These are phyloP conservation scores for Paedocypris sp. DNA, from an alignment of 2,113 vertebrate species.

Conservation along the genomic window DNA sequence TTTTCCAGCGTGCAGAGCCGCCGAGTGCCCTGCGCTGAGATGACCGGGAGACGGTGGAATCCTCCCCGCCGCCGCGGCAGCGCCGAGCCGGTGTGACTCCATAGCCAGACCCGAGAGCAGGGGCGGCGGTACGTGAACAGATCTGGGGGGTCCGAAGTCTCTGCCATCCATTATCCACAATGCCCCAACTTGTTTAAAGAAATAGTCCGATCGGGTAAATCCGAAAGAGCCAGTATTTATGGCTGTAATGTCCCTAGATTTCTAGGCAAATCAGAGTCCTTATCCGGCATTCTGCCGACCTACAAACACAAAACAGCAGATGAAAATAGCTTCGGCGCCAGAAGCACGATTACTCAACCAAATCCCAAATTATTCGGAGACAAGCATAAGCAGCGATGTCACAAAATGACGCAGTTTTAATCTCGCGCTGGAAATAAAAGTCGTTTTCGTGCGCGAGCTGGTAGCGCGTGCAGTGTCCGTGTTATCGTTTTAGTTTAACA, in stretches of 20 bases:
- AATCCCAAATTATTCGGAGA: neutral
- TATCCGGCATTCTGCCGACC: conserved; percentile 63
- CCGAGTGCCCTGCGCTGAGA: conserved; percentile 70
- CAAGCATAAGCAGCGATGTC: conserved; percentile 29
- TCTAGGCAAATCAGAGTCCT: conserved; percentile 53
- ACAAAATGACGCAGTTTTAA: conserved; percentile 63
- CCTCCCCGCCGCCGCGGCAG: conserved; percentile 71
- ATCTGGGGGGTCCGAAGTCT: conserved; percentile 87
- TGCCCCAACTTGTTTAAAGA: conserved; percentile 52
- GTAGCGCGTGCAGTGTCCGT: neutral
- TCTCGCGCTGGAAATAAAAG: conserved; percentile 7
- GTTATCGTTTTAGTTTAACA: too few relatives aligned
- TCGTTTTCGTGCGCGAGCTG: neutral
- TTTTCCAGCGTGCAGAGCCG: conserved; percentile 78
- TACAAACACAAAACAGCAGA: conserved; percentile 47
- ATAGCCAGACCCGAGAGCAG: conserved; percentile 80
- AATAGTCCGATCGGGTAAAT: conserved; percentile 52
- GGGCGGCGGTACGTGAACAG: conserved; percentile 81
- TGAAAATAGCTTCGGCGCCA: conserved; percentile 17
- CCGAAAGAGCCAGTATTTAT: conserved; percentile 50
- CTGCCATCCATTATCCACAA: conserved; percentile 91
- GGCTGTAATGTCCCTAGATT: conserved; percentile 60
- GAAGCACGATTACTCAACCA: neutral
- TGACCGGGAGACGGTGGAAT: conserved; percentile 72
- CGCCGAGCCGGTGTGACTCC: conserved; percentile 81